Evolutionary conservation across 1,140 invertebrate genomes (phyloP).

Genomic region (Meloidogyne floridensis): DNA sequence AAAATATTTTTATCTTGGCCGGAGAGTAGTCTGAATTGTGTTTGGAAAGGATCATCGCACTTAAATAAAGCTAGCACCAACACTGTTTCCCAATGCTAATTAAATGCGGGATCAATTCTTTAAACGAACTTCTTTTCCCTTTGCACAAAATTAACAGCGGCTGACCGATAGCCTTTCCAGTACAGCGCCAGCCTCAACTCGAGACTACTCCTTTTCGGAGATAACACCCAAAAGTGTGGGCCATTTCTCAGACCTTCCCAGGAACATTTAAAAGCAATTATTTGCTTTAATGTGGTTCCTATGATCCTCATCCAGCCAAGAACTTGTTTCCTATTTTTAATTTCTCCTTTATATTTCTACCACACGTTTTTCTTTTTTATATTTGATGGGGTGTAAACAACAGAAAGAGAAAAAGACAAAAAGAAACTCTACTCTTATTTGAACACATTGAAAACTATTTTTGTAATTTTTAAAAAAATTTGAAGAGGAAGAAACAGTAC

Average conservation of each 20-base stretch:
- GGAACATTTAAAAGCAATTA: background rate
- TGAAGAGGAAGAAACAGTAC: no score
- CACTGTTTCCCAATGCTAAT: slow-evolving; percentile 6
- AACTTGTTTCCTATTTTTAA: background rate
- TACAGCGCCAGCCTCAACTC: background rate
- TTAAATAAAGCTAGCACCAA: background rate
- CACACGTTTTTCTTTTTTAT: background rate
- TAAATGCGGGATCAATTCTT: background rate
- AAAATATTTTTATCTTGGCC: background rate
- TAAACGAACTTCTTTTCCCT: background rate
- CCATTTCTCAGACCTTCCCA: slow-evolving; percentile 5
- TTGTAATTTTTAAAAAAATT: no score
- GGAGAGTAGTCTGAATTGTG: slow-evolving; percentile 8
- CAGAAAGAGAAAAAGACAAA: background rate
- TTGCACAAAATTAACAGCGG: background rate
- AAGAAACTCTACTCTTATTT: no score
- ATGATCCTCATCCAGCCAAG: slow-evolving; percentile 3
- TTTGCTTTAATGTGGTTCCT: background rate
- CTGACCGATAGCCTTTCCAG: slow-evolving; percentile 5
- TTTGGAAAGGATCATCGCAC: slow-evolving; percentile 8
- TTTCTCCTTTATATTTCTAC: background rate
- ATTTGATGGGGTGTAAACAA: background rate
- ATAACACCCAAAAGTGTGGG: background rate
- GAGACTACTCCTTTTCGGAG: slow-evolving; percentile 1
- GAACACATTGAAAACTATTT: no score